Conservation (phyloP, 2,888 invertebrate species). For the Antheraea yamamai region DNA sequence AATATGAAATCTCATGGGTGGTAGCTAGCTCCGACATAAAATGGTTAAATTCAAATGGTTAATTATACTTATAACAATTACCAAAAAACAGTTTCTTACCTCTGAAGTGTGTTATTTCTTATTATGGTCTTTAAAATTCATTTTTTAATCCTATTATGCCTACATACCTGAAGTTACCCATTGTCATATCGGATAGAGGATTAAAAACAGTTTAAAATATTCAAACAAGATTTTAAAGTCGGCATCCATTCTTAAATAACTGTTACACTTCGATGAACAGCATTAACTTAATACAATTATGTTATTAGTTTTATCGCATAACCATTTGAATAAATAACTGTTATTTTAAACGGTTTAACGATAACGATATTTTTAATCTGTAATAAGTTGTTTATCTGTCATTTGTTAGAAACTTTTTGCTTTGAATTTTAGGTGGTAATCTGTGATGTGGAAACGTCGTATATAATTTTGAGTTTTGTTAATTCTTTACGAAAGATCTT, state of each 20-base stretch:
- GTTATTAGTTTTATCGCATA: not conserved
- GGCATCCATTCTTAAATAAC: not conserved
- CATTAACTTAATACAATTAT: not conserved
- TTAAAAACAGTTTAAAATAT: not conserved
- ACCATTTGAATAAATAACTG: not conserved
- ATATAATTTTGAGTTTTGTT: not conserved
- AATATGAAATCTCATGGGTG: no score
- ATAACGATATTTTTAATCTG: not conserved
- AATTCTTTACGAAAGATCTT: not conserved
- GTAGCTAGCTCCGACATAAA: no score
- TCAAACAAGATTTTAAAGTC: not conserved
- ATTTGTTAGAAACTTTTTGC: not conserved
- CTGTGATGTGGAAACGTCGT: not conserved
- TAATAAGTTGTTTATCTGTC: constrained; percentile 9
- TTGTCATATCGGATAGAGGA: not conserved
- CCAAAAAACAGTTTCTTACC: no score
- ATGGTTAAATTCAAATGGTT: no score
- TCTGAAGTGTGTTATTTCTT: no score
- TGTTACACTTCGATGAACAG: not conserved
- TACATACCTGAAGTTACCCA: not conserved
- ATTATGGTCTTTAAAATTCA: not conserved
- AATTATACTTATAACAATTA: no score
- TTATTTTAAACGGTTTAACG: constrained; percentile 4
- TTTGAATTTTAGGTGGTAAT: not conserved
- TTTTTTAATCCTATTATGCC: not conserved